Evolutionary conservation across 2,797 vertebrate species (phyloP).

Genomic region (Mus minutoides): DNA sequence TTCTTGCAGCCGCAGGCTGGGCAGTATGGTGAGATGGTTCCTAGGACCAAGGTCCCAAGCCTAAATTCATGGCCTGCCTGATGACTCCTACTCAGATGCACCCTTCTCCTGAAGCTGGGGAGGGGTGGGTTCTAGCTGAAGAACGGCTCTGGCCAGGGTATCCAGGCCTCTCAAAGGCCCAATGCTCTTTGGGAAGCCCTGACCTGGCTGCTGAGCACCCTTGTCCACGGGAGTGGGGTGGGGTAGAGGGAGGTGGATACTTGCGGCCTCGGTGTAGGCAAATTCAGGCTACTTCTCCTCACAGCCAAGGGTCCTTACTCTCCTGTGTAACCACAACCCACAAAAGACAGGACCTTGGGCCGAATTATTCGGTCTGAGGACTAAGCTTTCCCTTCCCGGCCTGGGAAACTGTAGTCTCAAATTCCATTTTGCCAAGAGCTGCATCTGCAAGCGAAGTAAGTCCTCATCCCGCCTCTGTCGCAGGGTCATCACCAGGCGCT

Average conservation of each 20-base stretch:
- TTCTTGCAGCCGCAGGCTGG: not conserved
- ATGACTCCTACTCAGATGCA: not conserved
- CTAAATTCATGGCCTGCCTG: not conserved
- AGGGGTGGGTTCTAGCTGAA: not conserved
- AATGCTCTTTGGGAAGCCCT: not conserved
- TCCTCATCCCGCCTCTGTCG: not conserved
- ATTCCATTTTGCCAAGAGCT: accelerated
- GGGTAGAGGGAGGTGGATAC: not conserved
- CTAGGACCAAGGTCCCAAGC: not conserved
- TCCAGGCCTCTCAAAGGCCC: not conserved
- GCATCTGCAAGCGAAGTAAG: conserved; percentile 26
- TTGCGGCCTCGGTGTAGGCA: not conserved
- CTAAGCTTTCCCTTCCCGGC: accelerated
- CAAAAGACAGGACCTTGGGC: not conserved
- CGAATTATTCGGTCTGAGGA: not conserved
- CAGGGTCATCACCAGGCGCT: accelerated
- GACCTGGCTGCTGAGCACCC: not conserved
- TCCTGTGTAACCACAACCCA: not conserved
- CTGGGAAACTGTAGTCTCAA: accelerated
- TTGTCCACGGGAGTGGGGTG: not conserved
- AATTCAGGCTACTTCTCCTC: too few relatives aligned
- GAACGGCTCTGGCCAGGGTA: too few relatives aligned
- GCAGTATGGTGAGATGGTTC: not conserved
- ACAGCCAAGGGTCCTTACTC: not conserved
- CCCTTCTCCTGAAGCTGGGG: not conserved